Conservation (phyloP, 2,113 vertebrate genomes). For the Oriolus oriolus region DNA sequence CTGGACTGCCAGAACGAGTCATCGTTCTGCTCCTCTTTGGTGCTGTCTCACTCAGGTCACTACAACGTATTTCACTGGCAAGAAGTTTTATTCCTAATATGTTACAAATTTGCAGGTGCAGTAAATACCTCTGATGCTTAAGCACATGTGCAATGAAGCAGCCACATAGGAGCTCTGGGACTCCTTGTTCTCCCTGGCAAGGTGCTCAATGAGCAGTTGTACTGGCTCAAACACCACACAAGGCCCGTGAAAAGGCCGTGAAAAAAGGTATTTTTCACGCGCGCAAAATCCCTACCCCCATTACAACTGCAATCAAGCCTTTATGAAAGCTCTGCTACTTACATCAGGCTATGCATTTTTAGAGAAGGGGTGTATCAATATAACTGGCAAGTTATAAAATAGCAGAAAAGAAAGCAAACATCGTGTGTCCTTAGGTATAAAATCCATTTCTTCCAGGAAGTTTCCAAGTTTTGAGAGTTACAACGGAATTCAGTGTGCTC, state of each 20-base stretch:
- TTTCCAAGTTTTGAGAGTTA: not conserved
- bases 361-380: not conserved
- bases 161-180: not conserved
- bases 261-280: not conserved
- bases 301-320: not conserved
- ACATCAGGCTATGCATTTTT: not conserved
- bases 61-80: not conserved
- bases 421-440: not conserved
- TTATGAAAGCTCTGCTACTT: not conserved
- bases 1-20: not conserved
- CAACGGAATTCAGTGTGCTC: not conserved
- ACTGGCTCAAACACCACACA: rapidly evolving
- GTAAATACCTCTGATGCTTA: not conserved
- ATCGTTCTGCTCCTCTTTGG: not conserved
- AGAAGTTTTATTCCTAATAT: not conserved
- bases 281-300: rapidly evolving
- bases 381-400: not conserved
- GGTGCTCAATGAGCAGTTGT: not conserved
- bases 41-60: not conserved
- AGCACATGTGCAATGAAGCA: not conserved
- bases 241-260: too few species aligned
- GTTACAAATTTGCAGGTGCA: not conserved
- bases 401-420: not conserved
- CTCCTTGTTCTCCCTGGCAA: not conserved
- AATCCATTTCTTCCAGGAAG: not conserved